These are phyloP conservation scores for Rousettus leschenaultii DNA, from an alignment of 2,113 vertebrate species.

Conservation along the genomic window DNA sequence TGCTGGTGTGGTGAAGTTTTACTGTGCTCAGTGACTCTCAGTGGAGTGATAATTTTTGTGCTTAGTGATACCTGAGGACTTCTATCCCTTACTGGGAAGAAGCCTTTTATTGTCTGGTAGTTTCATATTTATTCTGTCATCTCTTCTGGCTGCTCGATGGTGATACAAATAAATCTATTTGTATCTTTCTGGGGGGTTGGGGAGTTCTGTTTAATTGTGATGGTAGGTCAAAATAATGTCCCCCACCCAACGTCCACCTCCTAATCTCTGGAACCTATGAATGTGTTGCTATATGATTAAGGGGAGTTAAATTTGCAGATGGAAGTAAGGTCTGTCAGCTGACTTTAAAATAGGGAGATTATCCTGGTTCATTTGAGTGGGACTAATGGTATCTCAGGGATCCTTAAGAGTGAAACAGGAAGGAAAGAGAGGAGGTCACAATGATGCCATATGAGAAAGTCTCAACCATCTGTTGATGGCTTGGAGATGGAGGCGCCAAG, in stretches of 20 bases:
- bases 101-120: too few species aligned
- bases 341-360: not conserved
- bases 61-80: too few species aligned
- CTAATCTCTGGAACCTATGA: not conserved
- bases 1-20: too few species aligned
- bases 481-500: not conserved
- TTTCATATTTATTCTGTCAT: too few species aligned
- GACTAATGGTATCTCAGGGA: not conserved
- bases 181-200: too few species aligned
- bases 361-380: not conserved
- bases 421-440: not conserved
- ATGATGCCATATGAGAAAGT: not conserved
- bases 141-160: too few species aligned
- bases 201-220: too few species aligned
- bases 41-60: too few species aligned
- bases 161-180: too few species aligned
- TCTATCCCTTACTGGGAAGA: too few species aligned
- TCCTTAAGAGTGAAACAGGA: not conserved
- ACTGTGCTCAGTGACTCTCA: too few species aligned
- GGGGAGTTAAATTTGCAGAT: not conserved
- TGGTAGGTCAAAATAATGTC: too few species aligned
- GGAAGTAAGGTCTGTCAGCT: not conserved
- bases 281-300: not conserved
- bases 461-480: not conserved
- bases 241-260: not conserved